Base-by-base conservation (phyloP, 2,113 vertebrate species). In the Ptychochromis oligacanthus region DNA sequence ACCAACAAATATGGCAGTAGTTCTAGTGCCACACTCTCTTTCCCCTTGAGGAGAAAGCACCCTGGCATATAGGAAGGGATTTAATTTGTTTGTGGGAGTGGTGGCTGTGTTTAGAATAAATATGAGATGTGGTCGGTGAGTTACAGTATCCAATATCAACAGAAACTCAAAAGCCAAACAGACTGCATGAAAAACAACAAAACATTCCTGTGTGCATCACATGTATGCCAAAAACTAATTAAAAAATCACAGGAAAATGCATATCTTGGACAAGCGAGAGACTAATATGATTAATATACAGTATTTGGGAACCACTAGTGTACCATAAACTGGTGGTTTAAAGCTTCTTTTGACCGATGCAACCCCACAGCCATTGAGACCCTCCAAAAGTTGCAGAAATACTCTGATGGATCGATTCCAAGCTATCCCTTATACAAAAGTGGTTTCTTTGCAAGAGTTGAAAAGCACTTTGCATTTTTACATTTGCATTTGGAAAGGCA, bases 91-190 rank as follows among this genome's bases (percentile, higher is more conserved):
- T 65, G 40, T 26, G 15, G 60, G 28, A 58, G 57, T 49, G 12
- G 54, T 3, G 17, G 28, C 62, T 52, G 36, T 74, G 72, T 64
- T 7, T 61, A 12, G 36, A 59, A 84, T 84, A 77, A 80, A 81
- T 75, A 59, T 15, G 26, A 75, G 49, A 20, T 9, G 57, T 65
- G 52, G 57, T 74, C n/a, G 18, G 60, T 49, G 67, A 60, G 60
- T 34, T 61, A 26, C 52, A 65, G 57, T 52, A 52, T 24, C 13
- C 57, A 82, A 28, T 65, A 24, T 83, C 52, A 57, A 55, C 34
- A 22, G 72, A 76, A 78, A 67, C 62, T 18, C 34, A 84, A 81
- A 81, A 79, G 70, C 79, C 84, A 72, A 10, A 26, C 24, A 57
- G 18, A 75, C 62, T 5, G 14, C 7, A 54, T 59, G 40, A 74